Conservation (phyloP, 2,113 vertebrate species). For the Platysteira castanea region DNA sequence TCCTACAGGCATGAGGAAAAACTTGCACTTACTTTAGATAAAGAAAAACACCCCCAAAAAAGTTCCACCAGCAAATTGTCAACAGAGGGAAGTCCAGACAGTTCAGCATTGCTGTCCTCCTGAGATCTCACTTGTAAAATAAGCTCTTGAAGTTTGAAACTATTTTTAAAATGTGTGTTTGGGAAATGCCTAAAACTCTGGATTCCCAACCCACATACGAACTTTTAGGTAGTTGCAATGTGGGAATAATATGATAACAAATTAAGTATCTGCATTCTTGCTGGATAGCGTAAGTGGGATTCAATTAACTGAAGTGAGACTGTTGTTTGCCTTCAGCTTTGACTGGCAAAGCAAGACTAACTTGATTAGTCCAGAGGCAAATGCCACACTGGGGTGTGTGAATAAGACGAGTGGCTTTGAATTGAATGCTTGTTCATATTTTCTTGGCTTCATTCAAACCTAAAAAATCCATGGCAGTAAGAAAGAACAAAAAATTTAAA, state of each 20-base stretch:
- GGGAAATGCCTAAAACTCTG: neutral
- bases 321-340: neutral
- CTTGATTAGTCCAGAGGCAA: neutral
- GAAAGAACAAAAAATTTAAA: neutral
- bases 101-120: neutral
- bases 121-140: neutral
- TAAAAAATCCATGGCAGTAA: neutral
- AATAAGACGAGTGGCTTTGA: neutral
- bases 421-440: neutral
- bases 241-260: neutral
- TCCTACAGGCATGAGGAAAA: conserved; percentile 13
- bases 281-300: neutral
- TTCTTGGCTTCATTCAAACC: neutral
- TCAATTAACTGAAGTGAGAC: neutral
- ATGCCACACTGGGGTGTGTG: neutral
- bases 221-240: neutral
- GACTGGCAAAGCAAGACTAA: neutral
- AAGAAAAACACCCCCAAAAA: neutral
- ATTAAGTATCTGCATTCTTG: neutral
- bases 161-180: neutral
- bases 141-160: neutral
- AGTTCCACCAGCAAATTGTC: neutral
- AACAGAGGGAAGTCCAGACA: neutral
- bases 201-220: neutral
- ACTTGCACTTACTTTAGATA: neutral